Percentiles rank a stretch among this genome's conserved stretches.
These are phyloP conservation scores for Diorhabda carinulata DNA, from an alignment of 1,140 invertebrate species.

Conservation along the genomic window DNA sequence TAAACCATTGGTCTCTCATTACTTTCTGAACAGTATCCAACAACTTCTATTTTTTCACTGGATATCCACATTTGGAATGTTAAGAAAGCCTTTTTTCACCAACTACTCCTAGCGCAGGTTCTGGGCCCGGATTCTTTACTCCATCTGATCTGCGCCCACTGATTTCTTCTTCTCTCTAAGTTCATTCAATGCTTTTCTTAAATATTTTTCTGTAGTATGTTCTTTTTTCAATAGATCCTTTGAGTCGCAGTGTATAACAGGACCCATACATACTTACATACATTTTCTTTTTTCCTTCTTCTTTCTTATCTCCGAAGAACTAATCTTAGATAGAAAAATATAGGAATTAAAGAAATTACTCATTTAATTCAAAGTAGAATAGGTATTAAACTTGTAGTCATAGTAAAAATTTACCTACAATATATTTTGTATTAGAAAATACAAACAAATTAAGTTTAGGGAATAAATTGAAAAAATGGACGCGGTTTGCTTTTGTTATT, in stretches of 20 bases:
- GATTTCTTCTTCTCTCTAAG: constrained; percentile 20
- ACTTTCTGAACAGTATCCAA: constrained; percentile 1
- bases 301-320: constrained; percentile 5
- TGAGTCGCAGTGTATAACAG: too few relatives aligned
- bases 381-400: not conserved
- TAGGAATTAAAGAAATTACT: not conserved
- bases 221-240: not conserved
- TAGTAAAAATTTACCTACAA: not conserved
- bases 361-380: constrained; percentile 3
- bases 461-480: constrained; percentile 6
- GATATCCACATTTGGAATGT: constrained; percentile 12
- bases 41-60: constrained; percentile 7
- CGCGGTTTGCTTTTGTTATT: not conserved
- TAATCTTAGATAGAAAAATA: constrained; percentile 4
- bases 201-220: constrained; percentile 15
- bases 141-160: constrained; percentile 29
- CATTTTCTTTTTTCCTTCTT: not conserved
- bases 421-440: not conserved
- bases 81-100: constrained; percentile 27
- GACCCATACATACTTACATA: too few relatives aligned
- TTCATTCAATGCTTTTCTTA: constrained; percentile 21
- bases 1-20: not conserved
- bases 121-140: constrained; percentile 32
- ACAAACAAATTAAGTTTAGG: not conserved
- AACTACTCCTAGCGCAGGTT: constrained; percentile 26